phyloP scores from a whole-genome alignment of 2,888 invertebrate species.

The Campoplex capitator region DNA sequence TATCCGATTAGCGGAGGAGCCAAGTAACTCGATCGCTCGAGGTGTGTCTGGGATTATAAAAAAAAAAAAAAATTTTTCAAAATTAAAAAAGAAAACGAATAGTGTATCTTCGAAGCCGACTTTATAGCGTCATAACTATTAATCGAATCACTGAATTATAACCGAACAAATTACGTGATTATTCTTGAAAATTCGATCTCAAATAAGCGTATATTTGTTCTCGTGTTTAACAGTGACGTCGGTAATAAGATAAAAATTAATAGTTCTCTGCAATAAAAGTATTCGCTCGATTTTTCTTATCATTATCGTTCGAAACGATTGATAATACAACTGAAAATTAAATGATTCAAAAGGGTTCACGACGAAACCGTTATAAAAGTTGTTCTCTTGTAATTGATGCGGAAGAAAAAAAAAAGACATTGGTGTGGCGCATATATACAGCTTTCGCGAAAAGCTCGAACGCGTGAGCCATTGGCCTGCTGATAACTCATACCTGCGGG shows the following conservation, averaged over 20 bases:
- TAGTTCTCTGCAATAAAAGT: not conserved
- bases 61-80: not conserved
- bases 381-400: not conserved
- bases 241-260: not conserved
- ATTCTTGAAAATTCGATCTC: not conserved
- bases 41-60: not conserved
- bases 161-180: not conserved
- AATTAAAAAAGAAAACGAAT: too few species aligned
- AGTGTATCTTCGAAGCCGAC: not conserved
- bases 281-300: not conserved
- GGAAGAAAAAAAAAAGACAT: not conserved
- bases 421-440: conserved; percentile 9
- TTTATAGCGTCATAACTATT: not conserved
- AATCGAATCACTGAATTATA: not conserved
- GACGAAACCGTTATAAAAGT: not conserved
- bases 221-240: not conserved
- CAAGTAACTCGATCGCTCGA: too few species aligned
- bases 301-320: not conserved
- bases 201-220: not conserved
- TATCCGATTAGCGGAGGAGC: not conserved
- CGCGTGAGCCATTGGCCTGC: conserved; percentile 3
- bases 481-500: not conserved
- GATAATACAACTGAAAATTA: not conserved
- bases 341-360: not conserved
- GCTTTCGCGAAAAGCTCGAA: conserved; percentile 39